Evolutionary conservation across 2,113 vertebrate genomes (phyloP), one percentile per base, ranked within the genome.

Genomic region (Chloebia gouldiae): DNA sequence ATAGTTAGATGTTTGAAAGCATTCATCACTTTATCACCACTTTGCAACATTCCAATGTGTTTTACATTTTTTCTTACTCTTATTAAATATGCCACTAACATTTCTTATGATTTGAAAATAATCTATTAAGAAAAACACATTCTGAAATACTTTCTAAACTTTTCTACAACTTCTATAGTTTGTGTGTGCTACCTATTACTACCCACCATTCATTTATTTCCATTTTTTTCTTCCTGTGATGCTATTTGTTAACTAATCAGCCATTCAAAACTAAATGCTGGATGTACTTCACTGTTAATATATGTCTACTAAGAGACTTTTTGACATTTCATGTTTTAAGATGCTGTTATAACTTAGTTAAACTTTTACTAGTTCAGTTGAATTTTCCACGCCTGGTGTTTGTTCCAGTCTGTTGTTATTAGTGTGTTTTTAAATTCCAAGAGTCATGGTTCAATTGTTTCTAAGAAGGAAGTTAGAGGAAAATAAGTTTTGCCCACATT

Each of bases 391-490:
- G 77, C 25, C 71, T 70, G 31, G 3, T 92, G 39, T 78, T 94
- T 75, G 56, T 85, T 92, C 72, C 90, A 92, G 92, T 27, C 86
- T 44, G 47, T 70, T 90, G 47, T 78, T 91, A 78, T 81, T 78
- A 68, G 81, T 75, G 9, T 60, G 51, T 51, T 96, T 93, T 92
- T 66, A 75, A 86, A 90, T 86, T 93, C 91, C 68, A 75, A 84
- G 82, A 70, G 60, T 95, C 86, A 93, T 40, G 68, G 69, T 93
- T 94, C 70, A 90, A 84, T 90, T 91, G 44, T 69, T 92, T 93
- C 68, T 51, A 49, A 82, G 60, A 94, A 81, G 42, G 66, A 94
- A 86, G 19, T 88, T 50, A 90, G 25, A 33, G 65, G 8, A 88
- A 95, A 86, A 40, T 50, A 63, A 75, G 10, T 60, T 92, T 73